Evolutionary conservation across 2,797 vertebrate species (phyloP), one percentile per base, ranked within the genome.

Genomic region (Clarias platycephalus): DNA sequence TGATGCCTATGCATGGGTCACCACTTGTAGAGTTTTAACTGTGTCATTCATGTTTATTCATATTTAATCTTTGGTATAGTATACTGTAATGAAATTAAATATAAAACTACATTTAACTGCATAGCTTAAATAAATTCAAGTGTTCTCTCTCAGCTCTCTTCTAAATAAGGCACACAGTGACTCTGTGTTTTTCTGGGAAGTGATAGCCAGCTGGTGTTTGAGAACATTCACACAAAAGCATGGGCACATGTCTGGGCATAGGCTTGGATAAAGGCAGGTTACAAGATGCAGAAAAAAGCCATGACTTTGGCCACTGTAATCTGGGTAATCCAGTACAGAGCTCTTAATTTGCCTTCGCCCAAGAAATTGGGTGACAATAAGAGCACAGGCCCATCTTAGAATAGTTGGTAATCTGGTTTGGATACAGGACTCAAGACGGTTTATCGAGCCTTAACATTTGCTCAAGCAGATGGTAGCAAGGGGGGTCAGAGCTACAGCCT

Each of bases 321-420:
- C 92, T 84, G 85, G 89, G 89, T 95, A 95, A 96, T 96, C 92
- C 91, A 44, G 64, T 88, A 80, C 91, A 91, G 93, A 93, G 94
- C 93, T 91, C 90, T 92, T 94, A 92, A 95, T 95, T 96, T 95
- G 93, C 91, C 92, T 94, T 94, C 92, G 91, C 92, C 93, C 94
- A 94, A 93, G 90, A 94, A 93, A 94, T 93, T 96, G 91, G 88
- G 92, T 92, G 89, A 91, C 86, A 89, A 92, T 92, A 94, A 95
- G 93, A 94, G 91, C 70, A 89, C 88, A 84, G 89, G 90, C 91
- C 85, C 89, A 88, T 92, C 92, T 94, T 93, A 93, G 92, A 93
- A 93, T 93, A 94, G 90, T 92, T 90, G 91, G 92, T 96, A 95
- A 96, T 95, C 95, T 95, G 94, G 93, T 94, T 94, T 94, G 92